Percentiles rank a stretch among this genome's conserved stretches.
These are phyloP conservation scores for Drosophila ustulata DNA, from an alignment of 2,888 invertebrate species.

Conservation along the genomic window DNA sequence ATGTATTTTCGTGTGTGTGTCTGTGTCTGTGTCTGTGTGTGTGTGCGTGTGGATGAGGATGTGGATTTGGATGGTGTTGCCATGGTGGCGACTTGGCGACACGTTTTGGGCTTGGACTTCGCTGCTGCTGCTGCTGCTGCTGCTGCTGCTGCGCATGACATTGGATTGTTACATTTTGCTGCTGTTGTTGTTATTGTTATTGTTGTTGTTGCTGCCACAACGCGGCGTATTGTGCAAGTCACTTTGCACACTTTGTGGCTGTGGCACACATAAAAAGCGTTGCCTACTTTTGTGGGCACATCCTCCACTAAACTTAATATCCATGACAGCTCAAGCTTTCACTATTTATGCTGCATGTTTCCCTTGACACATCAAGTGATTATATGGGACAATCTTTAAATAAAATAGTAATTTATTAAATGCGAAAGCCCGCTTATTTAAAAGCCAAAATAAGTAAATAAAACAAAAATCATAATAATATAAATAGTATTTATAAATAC, in stretches of 20 bases:
- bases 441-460: neutral
- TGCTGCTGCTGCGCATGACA: slow-evolving; percentile 69
- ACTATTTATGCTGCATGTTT: slow-evolving; percentile 2
- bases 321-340: slow-evolving; percentile 1
- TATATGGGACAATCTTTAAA: too few relatives aligned
- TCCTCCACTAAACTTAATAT: slow-evolving; percentile 1
- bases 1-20: neutral
- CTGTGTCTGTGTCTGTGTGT: neutral
- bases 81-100: slow-evolving; percentile 68
- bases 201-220: slow-evolving; percentile 28
- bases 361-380: slow-evolving; percentile 2
- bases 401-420: neutral
- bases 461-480: too few relatives aligned
- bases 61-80: slow-evolving; percentile 47
- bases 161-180: slow-evolving; percentile 44
- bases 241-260: slow-evolving; percentile 36
- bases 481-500: too few relatives aligned
- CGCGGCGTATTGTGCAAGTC: slow-evolving; percentile 42
- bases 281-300: slow-evolving; percentile 53
- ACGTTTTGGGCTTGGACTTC: slow-evolving; percentile 71
- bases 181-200: slow-evolving; percentile 12
- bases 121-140: slow-evolving; percentile 8
- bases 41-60: slow-evolving; percentile 1
- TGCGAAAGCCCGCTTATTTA: too few relatives aligned
- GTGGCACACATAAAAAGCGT: slow-evolving; percentile 32